Percentiles rank a stretch among this genome's conserved stretches.
These are phyloP conservation scores for Streptopelia turtur DNA, from an alignment of 2,797 vertebrate species.

Conservation along the genomic window DNA sequence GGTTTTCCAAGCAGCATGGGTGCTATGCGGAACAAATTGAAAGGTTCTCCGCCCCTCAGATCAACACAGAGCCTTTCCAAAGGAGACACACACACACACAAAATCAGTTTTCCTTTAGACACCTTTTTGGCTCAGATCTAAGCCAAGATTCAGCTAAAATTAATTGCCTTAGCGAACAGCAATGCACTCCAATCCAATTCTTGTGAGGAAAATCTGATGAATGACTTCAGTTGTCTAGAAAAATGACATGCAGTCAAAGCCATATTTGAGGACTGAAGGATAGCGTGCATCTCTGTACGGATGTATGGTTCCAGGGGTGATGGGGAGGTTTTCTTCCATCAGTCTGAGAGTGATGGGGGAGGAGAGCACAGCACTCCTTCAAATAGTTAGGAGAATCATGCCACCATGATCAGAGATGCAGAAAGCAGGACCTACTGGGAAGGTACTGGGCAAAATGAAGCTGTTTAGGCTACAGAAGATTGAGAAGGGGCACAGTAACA, in stretches of 20 bases:
- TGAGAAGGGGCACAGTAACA: background rate
- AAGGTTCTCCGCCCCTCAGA: background rate
- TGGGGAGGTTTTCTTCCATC: slow-evolving; percentile 31
- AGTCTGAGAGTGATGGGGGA: background rate
- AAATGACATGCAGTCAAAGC: slow-evolving; percentile 35
- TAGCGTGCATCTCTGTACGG: background rate
- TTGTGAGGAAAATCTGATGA: slow-evolving; percentile 37
- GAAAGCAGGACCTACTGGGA: background rate
- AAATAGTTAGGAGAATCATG: background rate
- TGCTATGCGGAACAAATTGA: background rate
- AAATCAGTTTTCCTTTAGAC: slow-evolving; percentile 32
- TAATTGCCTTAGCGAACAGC: background rate
- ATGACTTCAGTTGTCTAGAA: slow-evolving; percentile 8
- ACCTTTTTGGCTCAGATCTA: slow-evolving; percentile 47
- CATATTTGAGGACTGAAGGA: slow-evolving; percentile 34
- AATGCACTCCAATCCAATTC: background rate
- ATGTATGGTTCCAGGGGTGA: background rate
- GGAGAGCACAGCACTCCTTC: background rate
- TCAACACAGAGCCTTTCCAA: background rate
- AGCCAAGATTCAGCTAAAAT: slow-evolving; percentile 43
- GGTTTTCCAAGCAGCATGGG: background rate
- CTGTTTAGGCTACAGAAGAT: background rate
- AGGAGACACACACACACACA: background rate
- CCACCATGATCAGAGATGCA: background rate
- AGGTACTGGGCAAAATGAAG: background rate